Evolutionary conservation across 2,797 vertebrate species (phyloP).

Genomic region (Chanos chanos): DNA sequence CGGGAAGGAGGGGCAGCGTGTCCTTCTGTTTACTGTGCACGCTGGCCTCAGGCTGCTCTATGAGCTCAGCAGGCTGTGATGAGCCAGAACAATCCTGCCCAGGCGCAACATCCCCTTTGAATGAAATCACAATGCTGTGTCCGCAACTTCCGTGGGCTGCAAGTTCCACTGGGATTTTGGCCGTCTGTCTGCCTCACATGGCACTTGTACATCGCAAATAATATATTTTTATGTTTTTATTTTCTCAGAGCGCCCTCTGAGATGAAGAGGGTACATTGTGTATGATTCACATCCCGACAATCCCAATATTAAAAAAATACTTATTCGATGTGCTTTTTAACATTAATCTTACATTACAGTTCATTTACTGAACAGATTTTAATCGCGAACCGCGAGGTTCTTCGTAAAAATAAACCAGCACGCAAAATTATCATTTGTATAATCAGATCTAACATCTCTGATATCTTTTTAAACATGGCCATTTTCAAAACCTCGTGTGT

Average conservation of each 20-base stretch:
- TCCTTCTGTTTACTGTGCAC: conserved; percentile 32
- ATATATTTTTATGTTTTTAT: conserved; percentile 6
- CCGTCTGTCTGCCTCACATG: conserved; percentile 40
- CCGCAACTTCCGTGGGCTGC: conserved; percentile 55
- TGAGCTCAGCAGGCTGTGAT: conserved; percentile 68
- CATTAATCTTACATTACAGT: too few species aligned
- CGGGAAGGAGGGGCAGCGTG: conserved; percentile 33
- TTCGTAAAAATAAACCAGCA: too few species aligned
- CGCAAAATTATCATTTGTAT: too few species aligned
- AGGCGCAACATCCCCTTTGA: conserved; percentile 60
- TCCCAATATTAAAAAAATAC: too few species aligned
- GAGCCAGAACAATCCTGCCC: conserved; percentile 71
- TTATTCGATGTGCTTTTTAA: too few species aligned
- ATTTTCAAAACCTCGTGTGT: too few species aligned
- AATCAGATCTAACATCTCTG: too few species aligned
- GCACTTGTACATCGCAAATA: conserved; percentile 38
- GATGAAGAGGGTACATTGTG: too few species aligned
- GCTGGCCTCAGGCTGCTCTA: conserved; percentile 49
- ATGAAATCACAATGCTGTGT: conserved; percentile 70
- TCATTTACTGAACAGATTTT: too few species aligned
- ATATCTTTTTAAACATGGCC: too few species aligned
- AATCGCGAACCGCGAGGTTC: too few species aligned
- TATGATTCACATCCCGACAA: too few species aligned
- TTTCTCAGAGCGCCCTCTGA: conserved; percentile 11
- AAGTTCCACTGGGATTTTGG: conserved; percentile 55